Percentiles rank a stretch among this genome's conserved stretches.
Evolutionary conservation across 1,140 invertebrate species (phyloP).

Genomic region (Ostrea edulis): DNA sequence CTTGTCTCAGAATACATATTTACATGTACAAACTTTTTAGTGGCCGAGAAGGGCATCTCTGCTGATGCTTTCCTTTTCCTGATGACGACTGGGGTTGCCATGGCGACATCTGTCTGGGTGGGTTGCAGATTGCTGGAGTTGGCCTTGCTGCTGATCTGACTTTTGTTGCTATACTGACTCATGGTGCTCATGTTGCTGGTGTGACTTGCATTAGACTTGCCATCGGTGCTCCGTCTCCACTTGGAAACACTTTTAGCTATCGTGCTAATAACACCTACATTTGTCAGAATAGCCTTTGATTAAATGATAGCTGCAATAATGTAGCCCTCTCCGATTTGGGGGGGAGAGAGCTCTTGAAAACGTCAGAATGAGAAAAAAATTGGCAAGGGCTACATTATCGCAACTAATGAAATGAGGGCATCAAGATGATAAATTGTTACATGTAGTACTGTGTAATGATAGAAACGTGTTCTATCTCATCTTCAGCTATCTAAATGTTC

Average conservation of each 20-base stretch:
- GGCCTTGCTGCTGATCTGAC: conserved; percentile 48
- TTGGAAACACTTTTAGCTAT: conserved; percentile 74
- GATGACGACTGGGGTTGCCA: conserved; percentile 73
- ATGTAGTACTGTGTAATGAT: background rate
- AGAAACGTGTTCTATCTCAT: background rate
- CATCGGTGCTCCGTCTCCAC: conserved; percentile 73
- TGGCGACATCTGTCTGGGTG: conserved; percentile 15
- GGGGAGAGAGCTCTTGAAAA: too few relatives aligned
- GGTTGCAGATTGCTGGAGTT: conserved; percentile 43
- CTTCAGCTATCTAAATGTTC: background rate
- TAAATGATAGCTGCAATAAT: too few relatives aligned
- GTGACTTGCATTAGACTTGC: conserved; percentile 66
- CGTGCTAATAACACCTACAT: conserved; percentile 73
- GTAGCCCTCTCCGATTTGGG: too few relatives aligned
- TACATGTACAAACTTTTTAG: conserved; percentile 71
- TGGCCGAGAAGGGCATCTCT: conserved; percentile 73
- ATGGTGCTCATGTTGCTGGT: conserved; percentile 61
- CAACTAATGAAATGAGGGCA: too few relatives aligned
- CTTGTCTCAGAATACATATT: background rate
- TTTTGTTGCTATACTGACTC: conserved; percentile 61
- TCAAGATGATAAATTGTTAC: too few relatives aligned
- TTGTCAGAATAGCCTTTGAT: conserved; percentile 19
- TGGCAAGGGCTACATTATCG: too few relatives aligned
- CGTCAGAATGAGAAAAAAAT: too few relatives aligned
- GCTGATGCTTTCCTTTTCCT: conserved; percentile 71